Base-by-base conservation (phyloP, 2,113 vertebrate genomes). In the Vimba vimba region DNA sequence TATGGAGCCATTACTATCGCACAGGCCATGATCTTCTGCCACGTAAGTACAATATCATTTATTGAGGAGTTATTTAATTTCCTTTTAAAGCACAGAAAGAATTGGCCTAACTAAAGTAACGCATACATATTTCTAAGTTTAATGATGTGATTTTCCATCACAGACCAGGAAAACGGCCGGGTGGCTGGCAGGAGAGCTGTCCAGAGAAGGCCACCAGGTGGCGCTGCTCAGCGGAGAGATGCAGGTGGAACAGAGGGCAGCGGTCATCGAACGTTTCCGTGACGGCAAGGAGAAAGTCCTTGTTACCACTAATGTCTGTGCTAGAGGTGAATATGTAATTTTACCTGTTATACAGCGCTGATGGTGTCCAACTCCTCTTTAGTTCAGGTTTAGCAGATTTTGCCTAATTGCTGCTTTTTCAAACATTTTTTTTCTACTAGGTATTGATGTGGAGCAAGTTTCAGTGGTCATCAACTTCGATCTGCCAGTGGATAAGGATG, bases 381-480 rank as follows among this genome's bases (percentile, higher is more conserved):
- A 39, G 36, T 12, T 43, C 4, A 6, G 10, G 36, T 5, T 73
- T 12, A n/a, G 71, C 23, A 27, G 39, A 15, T 45, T 43, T 68
- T 17, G 2, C 15, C 5, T 33, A 33, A 23, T 43, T 19, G 8
- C 11, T 62, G 9, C 23, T 25, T 77, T 33, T 59, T 4, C 47
- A 25, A 39, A 27, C 2, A 0, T 45, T 47, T 33, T 47, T 62
- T 47, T 62, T 2, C 39, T 47, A 1, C 27, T 86, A 99, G 98
- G 97, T 45, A 99, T 99, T 0, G 98, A 99, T 2, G 98, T 99
- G 0, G 98, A 99, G 89, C 97, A 99, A 87, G 97, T 99, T 6
- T 99, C 98, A 0, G 97, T 99, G 11, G 97, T 99, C 62, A 98
- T 99, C 90, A 99, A 99, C 92, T 99, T 99, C 50, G 98, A 99